Evolutionary conservation across 2,113 vertebrate genomes (phyloP).

Genomic region (Kryptolebias marmoratus): DNA sequence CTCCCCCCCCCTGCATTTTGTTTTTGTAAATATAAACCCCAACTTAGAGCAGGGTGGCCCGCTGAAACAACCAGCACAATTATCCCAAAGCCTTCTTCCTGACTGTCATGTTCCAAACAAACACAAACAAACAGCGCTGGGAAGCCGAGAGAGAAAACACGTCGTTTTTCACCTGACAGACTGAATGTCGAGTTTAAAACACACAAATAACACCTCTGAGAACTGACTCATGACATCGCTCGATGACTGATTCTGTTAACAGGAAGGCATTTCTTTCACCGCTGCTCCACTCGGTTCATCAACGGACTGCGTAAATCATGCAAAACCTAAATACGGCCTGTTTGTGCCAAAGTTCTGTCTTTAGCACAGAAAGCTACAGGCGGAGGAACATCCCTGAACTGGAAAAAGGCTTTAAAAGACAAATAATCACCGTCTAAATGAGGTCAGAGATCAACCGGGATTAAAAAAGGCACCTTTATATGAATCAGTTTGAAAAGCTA

Average conservation of each 20-base stretch:
- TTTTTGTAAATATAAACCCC: slow-evolving; percentile 41
- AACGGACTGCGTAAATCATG: background rate
- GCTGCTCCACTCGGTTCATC: background rate
- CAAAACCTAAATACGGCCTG: background rate
- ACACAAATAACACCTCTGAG: slow-evolving; percentile 23
- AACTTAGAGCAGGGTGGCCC: slow-evolving; percentile 39
- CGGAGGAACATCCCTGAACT: too few species aligned
- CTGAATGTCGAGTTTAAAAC: slow-evolving; percentile 5
- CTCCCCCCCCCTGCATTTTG: too few species aligned
- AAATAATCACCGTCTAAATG: too few species aligned
- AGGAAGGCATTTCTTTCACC: slow-evolving; percentile 1
- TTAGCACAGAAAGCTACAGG: too few species aligned
- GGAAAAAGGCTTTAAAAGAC: too few species aligned
- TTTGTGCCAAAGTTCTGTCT: too few species aligned
- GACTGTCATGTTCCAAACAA: slow-evolving; percentile 11
- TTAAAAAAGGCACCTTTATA: too few species aligned
- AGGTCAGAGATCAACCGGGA: too few species aligned
- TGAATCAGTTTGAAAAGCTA: too few species aligned
- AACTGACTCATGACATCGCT: slow-evolving; percentile 11
- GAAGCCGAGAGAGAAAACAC: slow-evolving; percentile 16
- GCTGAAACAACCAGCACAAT: slow-evolving; percentile 53
- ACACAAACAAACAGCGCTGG: slow-evolving; percentile 13
- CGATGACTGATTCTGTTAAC: slow-evolving; percentile 18
- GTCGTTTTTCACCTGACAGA: slow-evolving; percentile 40
- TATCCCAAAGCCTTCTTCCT: slow-evolving; percentile 38